These are phyloP conservation scores for Myocastor coypus DNA, from an alignment of 2,113 vertebrate genomes.

Conservation along the genomic window DNA sequence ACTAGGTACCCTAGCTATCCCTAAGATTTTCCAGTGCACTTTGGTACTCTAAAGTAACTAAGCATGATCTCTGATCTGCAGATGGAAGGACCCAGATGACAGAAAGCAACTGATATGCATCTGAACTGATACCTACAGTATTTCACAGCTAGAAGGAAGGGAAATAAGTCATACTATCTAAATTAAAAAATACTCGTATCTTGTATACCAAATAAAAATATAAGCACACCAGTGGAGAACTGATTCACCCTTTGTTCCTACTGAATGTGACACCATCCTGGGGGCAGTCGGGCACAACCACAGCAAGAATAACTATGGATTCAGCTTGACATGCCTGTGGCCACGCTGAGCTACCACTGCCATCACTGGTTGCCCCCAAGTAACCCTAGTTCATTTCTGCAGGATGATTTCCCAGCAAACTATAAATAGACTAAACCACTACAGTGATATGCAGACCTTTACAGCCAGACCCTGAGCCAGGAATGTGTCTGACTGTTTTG, in stretches of 20 bases:
- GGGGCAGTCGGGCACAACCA: too few species aligned
- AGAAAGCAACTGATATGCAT: neutral
- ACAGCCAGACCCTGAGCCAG: neutral
- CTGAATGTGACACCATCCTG: neutral
- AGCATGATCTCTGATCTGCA: too few species aligned
- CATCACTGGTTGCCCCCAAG: neutral
- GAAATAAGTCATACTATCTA: neutral
- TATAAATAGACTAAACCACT: neutral
- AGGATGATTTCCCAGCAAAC: neutral
- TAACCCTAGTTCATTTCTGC: neutral
- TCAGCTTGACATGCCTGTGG: neutral
- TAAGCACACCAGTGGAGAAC: neutral
- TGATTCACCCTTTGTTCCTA: neutral
- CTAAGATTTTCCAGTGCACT: too few species aligned
- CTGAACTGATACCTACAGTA: neutral
- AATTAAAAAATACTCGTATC: neutral
- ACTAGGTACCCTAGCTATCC: too few species aligned
- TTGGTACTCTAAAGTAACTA: too few species aligned
- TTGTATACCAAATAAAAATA: neutral
- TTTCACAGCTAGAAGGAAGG: neutral
- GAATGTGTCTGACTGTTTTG: neutral
- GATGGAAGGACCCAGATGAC: neutral
- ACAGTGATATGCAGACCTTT: neutral
- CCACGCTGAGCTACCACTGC: neutral
- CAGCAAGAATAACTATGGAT: neutral